phyloP scores from a whole-genome alignment of 2,888 invertebrate species.

The Eremobia ochroleuca region DNA sequence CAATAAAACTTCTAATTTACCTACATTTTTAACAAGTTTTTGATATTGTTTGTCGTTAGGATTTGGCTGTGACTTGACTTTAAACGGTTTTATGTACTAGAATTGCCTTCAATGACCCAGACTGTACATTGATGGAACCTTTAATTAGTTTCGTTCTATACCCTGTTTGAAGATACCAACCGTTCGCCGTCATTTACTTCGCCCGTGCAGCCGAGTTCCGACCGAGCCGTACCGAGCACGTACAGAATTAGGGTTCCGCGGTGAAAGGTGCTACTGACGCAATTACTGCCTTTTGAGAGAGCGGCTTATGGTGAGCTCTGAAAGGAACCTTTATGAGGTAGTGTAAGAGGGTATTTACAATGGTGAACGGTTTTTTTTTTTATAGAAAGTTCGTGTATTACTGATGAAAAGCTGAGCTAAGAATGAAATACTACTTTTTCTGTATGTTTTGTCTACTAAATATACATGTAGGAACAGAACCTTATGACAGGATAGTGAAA shows the following conservation, averaged over 20 bases:
- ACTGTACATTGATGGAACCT: neutral
- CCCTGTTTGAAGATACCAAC: constrained; percentile 17
- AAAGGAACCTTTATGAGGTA: constrained; percentile 21
- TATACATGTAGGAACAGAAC: no score
- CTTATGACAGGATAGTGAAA: no score
- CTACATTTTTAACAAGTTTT: neutral
- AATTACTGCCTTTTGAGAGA: constrained; percentile 53
- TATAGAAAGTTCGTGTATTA: constrained; percentile 19
- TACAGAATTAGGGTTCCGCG: constrained; percentile 40
- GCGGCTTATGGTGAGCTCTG: constrained; percentile 23
- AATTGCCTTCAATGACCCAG: neutral
- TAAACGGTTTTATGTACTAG: neutral
- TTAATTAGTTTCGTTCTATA: neutral
- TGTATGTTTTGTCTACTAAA: neutral
- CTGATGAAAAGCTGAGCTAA: neutral
- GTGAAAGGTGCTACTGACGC: constrained; percentile 20
- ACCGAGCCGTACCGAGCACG: constrained; percentile 38
- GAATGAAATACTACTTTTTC: neutral
- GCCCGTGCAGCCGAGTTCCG: neutral
- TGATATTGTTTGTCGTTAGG: neutral
- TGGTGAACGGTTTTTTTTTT: constrained; percentile 4
- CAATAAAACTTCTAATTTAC: neutral
- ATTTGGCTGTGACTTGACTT: neutral
- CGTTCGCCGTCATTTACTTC: constrained; percentile 28
- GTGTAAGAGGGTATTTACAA: neutral